Base-by-base conservation (phyloP, 2,113 vertebrate genomes). In the Steatornis caripensis region DNA sequence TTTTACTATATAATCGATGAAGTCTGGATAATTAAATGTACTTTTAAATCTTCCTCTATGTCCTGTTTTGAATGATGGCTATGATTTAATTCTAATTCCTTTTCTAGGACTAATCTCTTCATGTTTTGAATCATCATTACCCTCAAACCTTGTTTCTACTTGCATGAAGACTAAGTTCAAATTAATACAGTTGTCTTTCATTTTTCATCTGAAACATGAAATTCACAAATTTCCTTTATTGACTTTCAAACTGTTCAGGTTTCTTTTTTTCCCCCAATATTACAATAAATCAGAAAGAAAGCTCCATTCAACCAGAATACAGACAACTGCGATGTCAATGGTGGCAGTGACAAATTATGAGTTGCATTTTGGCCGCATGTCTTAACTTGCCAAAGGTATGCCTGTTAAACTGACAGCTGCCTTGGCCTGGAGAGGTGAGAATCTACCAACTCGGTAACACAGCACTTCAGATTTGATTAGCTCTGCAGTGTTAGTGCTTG, bases 341-440 rank as follows among this genome's bases (percentile, higher is more conserved):
- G 30, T 76, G 55, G 75, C 76, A 84, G 43, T 68, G 72, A 81
- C 48, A 89, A 84, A 91, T 87, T 37, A 26, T 19, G n/a, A 87
- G 26, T 16, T 48, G 48, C 11, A 4, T 84, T 95, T 82, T 94
- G 61, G 41, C 48, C 1, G 1, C 23, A 3, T 34, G 48, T 69
- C 61, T 72, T 46, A 71, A 51, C 41, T 82, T 72, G 84, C 61
- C 32, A 61, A 94, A 90, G 37, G 41, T 72, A 32, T 1, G 2
- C 29, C 32, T 41, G 5, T 45, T 89, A 66, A 87, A 80, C 49
- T 85, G 82, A 48, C 62, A 93, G 58, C 66, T 88, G 70, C 62
- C 54, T 66, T 69, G 32, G n/a, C 46, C 62, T 77, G 41, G 36
- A 80, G 78, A 93, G 78, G 70, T 85, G 65, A 87, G 70, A 96